phyloP scores from a whole-genome alignment of 2,888 invertebrate genomes.

The Ectemnius cavifrons region DNA sequence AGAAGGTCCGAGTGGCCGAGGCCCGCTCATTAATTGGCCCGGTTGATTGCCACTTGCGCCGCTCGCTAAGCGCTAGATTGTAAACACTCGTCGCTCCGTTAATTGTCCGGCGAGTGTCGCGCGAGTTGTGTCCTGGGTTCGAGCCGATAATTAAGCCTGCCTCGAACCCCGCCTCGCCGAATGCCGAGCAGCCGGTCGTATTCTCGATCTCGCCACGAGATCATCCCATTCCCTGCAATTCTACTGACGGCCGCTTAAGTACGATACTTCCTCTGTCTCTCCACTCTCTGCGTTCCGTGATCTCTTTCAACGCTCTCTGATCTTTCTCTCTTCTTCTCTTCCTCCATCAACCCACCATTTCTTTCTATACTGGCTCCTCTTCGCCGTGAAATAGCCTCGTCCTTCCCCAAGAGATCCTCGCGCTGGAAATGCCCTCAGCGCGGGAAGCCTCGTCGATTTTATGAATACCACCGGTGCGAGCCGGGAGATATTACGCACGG shows the following conservation, averaged over 20 bases:
- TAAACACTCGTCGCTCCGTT: slow-evolving; percentile 68
- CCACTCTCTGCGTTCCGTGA: neutral
- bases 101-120: slow-evolving; percentile 65
- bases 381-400: too few relatives aligned
- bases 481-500: neutral
- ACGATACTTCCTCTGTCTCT: slow-evolving; percentile 14
- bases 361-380: neutral
- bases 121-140: slow-evolving; percentile 51
- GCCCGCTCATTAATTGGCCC: slow-evolving; percentile 68
- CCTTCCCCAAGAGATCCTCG: neutral
- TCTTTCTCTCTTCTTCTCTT: neutral
- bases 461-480: neutral
- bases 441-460: neutral
- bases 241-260: neutral
- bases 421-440: neutral
- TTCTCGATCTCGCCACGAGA: slow-evolving; percentile 41
- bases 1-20: slow-evolving; percentile 41
- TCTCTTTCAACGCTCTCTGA: neutral
- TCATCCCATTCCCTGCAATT: slow-evolving; percentile 10
- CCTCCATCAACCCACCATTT: too few relatives aligned
- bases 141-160: slow-evolving; percentile 57
- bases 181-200: slow-evolving; percentile 21
- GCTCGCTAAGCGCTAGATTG: slow-evolving; percentile 68
- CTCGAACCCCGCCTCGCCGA: slow-evolving; percentile 21
- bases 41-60: slow-evolving; percentile 68